These are phyloP conservation scores for Meloidogyne hapla DNA, from an alignment of 1,140 invertebrate genomes.

Conservation along the genomic window DNA sequence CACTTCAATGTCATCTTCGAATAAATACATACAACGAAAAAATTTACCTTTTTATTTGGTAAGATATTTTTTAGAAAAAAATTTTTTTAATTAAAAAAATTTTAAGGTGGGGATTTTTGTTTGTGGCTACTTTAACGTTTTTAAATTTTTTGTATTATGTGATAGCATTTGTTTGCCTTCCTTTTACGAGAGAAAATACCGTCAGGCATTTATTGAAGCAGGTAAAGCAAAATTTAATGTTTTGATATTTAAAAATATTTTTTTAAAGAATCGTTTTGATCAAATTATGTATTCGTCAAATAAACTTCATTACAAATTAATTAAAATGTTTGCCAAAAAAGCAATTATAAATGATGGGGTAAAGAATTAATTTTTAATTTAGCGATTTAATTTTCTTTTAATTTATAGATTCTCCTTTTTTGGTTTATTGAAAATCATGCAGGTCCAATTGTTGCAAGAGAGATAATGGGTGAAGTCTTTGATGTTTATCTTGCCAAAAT, in stretches of 20 bases:
- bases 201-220: conserved; percentile 28
- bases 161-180: conserved; percentile 20
- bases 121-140: conserved; percentile 43
- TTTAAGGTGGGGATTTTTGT: conserved; percentile 47
- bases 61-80: neutral
- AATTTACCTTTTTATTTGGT: conserved; percentile 17
- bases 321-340: neutral
- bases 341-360: neutral
- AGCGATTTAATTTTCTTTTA: no score
- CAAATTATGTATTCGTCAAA: neutral
- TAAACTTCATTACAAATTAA: neutral
- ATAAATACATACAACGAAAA: conserved; percentile 14
- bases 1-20: conserved; percentile 2
- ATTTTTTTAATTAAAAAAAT: neutral
- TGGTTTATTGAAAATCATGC: conserved; percentile 53
- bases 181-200: conserved; percentile 18
- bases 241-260: neutral
- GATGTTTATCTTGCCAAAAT: conserved; percentile 30
- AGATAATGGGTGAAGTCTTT: conserved; percentile 40
- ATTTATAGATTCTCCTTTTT: conserved; percentile 41
- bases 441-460: conserved; percentile 50
- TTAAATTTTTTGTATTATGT: conserved; percentile 52
- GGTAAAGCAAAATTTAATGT: neutral
- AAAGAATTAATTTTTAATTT: neutral
- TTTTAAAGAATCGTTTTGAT: conserved; percentile 2